These are phyloP conservation scores for Limnephilus lunatus DNA, from an alignment of 2,888 invertebrate species.

Conservation along the genomic window DNA sequence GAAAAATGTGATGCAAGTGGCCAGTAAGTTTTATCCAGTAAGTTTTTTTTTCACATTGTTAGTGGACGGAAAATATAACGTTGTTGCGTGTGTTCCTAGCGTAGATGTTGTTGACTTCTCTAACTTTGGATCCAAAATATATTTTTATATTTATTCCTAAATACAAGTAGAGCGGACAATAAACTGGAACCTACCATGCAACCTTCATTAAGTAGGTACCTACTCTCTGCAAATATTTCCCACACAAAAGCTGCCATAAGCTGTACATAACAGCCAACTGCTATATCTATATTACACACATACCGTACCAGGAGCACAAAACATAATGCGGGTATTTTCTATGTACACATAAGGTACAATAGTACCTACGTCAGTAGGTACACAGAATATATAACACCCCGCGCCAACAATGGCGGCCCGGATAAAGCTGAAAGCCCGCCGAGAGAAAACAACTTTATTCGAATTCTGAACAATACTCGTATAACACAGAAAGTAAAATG, in stretches of 20 bases:
- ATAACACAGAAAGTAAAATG: constrained; percentile 61
- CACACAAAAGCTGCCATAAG: background rate
- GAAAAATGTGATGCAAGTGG: too few relatives aligned
- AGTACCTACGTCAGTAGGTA: background rate
- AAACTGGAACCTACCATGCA: background rate
- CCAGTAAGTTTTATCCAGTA: too few relatives aligned
- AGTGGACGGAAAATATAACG: too few relatives aligned
- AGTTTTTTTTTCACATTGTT: too few relatives aligned
- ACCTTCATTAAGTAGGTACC: background rate
- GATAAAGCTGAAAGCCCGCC: constrained; percentile 47
- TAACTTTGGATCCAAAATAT: too few relatives aligned
- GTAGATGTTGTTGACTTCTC: too few relatives aligned
- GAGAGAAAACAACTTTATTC: constrained; percentile 56
- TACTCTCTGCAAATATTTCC: background rate
- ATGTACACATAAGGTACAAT: background rate
- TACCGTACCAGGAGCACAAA: background rate
- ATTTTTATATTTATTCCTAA: too few relatives aligned
- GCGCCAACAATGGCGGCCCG: constrained; percentile 49
- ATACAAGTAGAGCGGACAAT: too few relatives aligned
- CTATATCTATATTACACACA: background rate
- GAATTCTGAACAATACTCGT: constrained; percentile 55
- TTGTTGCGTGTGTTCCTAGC: too few relatives aligned
- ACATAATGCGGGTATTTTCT: background rate
- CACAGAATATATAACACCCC: background rate
- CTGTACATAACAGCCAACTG: background rate